Evolutionary conservation across 2,113 vertebrate genomes (phyloP), one percentile per base, ranked within the genome.

Genomic region (Mungos mungo): DNA sequence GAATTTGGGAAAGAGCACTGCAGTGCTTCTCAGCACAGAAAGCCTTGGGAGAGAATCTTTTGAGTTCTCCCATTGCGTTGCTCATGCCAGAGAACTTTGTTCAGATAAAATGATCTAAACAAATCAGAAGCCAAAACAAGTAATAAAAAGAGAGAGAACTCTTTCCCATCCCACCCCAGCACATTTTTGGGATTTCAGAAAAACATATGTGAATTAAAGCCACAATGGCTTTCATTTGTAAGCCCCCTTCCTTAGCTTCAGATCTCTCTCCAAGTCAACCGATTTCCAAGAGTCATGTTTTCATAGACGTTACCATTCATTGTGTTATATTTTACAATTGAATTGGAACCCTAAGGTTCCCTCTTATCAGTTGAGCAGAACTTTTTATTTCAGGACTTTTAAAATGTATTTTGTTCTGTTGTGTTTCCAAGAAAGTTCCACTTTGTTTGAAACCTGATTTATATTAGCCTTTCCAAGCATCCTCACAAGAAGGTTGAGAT

Each of bases 381-480:
- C 38, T 94, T 83, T 63, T 47, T 50, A 52, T 18, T 76, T 77
- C 41, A 47, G 27, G 21, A 79, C 29, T 79, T 50, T 35, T 88
- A 85, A 31, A 87, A 85, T 88, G 41, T 50, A 76, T 65, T 93
- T 93, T 93, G 38, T 69, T 90, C 45, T 88, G 7, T 47, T 96
- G 33, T 83, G 45, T 88, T 96, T 94, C 77, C 74, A 83, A 90
- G 71, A 96, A 96, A 95, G 14, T 57, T 88, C 12, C 31, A 74
- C 45, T 77, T 95, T 74, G 38, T 93, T 84, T 88, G 60, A 96
- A 96, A 97, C 8, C 63, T 95, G 77, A 91, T 91, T 95, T 94
- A 94, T 79, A 96, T 54, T 23, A 84, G 60, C 16, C 19, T 25
- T 93, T 96, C 52, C 35, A 84, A 90, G 23, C 15, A 96, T 86